Conservation (phyloP, 35 echinoderm and acorn worm species). For the Ophioderma brevispina region DNA sequence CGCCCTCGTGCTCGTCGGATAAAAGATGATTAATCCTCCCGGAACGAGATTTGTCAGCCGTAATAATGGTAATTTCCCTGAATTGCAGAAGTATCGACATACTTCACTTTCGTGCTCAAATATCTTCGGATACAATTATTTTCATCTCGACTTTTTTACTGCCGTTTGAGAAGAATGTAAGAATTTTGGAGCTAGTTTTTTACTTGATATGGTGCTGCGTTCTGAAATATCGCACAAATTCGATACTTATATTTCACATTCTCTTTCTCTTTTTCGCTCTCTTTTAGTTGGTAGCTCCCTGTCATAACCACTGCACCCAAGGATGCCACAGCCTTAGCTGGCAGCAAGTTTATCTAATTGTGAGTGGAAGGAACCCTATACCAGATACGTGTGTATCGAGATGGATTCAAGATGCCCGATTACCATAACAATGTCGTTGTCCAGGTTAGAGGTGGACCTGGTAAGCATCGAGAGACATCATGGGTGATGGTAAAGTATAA, state of each 20-base stretch:
- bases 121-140: not conserved
- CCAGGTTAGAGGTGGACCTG: constrained; percentile 2
- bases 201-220: not conserved
- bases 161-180: not conserved
- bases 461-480: not conserved
- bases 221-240: not conserved
- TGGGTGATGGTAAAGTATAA: constrained; percentile 30
- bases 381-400: constrained; percentile 21
- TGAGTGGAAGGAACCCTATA: not conserved
- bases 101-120: no score
- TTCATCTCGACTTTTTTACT: not conserved
- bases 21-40: no score
- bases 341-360: constrained; percentile 10
- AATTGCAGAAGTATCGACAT: no score
- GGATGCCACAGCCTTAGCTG: not conserved
- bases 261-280: not conserved
- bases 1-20: no score
- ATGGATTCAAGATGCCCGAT: constrained; percentile 26
- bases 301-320: constrained; percentile 13
- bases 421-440: constrained; percentile 28
- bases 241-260: not conserved
- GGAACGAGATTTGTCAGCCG: no score
- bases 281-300: constrained; percentile 15
- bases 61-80: no score
- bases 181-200: not conserved